Evolutionary conservation across 2,797 vertebrate genomes (phyloP), one percentile per base, ranked within the genome.

Genomic region (Notoglanidium macrostoma): DNA sequence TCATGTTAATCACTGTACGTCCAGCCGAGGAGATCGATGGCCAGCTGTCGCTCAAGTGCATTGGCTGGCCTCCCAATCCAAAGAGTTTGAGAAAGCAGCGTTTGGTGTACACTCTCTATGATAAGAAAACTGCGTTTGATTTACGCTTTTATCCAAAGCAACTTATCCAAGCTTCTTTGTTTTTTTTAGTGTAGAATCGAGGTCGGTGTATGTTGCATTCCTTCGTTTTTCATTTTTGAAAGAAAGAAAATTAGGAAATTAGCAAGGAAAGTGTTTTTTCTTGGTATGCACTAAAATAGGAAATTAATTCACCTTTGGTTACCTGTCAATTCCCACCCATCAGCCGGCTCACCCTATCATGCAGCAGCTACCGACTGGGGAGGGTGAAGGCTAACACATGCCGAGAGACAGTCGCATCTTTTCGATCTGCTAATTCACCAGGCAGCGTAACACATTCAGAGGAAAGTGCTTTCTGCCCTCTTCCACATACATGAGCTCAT

Each of bases 1-100:
- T 44, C 59, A 78, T 35, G 73, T 59, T 63, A 19, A 76, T 65
- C 29, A 40, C 78, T 82, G 85, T 79, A 57, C 26, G 44, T 76
- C 57, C 55, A 54, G 59, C n/a, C n/a, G 83, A 73, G 63, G 23
- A 63, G 40, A 57, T 65, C 61, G 85, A 68, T 23, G 35, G 49
- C 6, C 11, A 21, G 59, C 35, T n/a, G 29, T 63, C 14, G 35
- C 80, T 68, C 46, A 12, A 21, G 65, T 29, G 57, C n/a, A 5
- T 63, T 70, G 40, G 55, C n/a, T 15, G 78, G 44, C 74, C 68
- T 74, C 40, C n/a, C 5, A n/a, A 54, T 83, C 81, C 72, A 77
- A 87, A 83, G 80, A 87, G 57, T 74, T 46, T 40, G 67, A 57
- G 3, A 46, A 70, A n/a, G 26, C 70, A 57, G 26, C 11, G 11